Evolutionary conservation across 2,888 invertebrate species (phyloP).

Genomic region (Hyppa rectilinea): DNA sequence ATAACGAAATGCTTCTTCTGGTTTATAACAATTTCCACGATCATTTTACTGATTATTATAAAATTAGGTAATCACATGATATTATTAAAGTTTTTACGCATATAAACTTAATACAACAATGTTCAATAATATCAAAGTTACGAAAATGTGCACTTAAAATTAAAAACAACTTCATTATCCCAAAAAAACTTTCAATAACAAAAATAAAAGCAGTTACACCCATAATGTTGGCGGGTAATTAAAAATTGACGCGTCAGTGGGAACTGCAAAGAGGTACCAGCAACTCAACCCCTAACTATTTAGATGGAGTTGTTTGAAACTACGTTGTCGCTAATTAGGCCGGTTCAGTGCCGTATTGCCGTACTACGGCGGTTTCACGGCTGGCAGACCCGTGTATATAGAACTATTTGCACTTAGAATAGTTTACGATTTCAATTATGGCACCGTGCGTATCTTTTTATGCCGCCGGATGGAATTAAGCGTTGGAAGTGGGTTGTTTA

Average conservation of each 20-base stretch:
- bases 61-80: too few species aligned
- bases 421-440: conserved; percentile 61
- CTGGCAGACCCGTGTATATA: conserved; percentile 17
- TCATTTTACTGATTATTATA: too few species aligned
- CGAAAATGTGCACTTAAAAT: too few species aligned
- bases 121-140: too few species aligned
- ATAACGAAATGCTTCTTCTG: not conserved
- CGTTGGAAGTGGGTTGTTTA: conserved; percentile 21
- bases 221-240: conserved; percentile 65
- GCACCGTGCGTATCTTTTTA: conserved; percentile 45
- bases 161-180: too few species aligned
- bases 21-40: not conserved
- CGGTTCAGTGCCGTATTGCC: conserved; percentile 56
- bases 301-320: conserved; percentile 72
- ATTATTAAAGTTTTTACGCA: too few species aligned
- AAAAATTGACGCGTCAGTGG: conserved; percentile 74
- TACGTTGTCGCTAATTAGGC: conserved; percentile 74
- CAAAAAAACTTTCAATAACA: not conserved
- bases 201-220: conserved; percentile 26
- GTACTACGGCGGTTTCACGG: conserved; percentile 63
- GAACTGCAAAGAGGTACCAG: conserved; percentile 46
- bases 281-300: conserved; percentile 66
- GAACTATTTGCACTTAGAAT: conserved; percentile 52
- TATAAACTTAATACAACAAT: too few species aligned
- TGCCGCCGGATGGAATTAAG: conserved; percentile 38